These are phyloP conservation scores for Phoxinus dragarum DNA, from an alignment of 2,797 vertebrate species.

Conservation along the genomic window DNA sequence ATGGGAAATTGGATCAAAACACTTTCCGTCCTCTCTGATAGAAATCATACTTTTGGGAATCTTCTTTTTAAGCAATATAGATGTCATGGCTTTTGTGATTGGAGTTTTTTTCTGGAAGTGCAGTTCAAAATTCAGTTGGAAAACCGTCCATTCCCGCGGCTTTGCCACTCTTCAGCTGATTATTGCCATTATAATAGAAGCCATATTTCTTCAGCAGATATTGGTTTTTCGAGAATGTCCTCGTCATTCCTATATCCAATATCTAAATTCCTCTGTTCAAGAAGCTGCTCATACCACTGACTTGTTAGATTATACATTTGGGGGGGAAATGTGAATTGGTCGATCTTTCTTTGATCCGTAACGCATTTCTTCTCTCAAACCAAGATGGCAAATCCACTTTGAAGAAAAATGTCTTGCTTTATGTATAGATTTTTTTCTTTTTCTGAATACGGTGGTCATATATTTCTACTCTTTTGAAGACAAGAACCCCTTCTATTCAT, in stretches of 20 bases:
- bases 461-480: background rate
- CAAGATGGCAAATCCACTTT: slow-evolving; percentile 17
- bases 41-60: background rate
- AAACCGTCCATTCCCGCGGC: slow-evolving; percentile 17
- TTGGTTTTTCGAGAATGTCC: slow-evolving; percentile 15
- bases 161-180: slow-evolving; percentile 4
- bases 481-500: background rate
- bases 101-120: background rate
- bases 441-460: background rate
- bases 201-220: slow-evolving; percentile 20
- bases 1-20: background rate
- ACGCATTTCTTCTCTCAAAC: slow-evolving; percentile 14
- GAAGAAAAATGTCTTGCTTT: background rate
- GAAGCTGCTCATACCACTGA: slow-evolving; percentile 2
- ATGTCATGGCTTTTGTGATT: background rate
- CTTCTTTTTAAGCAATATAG: background rate
- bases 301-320: slow-evolving; percentile 14
- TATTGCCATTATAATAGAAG: slow-evolving; percentile 17
- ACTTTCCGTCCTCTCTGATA: background rate
- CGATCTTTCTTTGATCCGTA: slow-evolving; percentile 30
- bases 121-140: background rate
- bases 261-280: background rate
- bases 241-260: slow-evolving; percentile 4
- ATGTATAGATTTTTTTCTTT: background rate
- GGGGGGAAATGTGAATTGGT: background rate